phyloP scores from a whole-genome alignment of 2,113 vertebrate genomes.

The Glaucomys volans region DNA sequence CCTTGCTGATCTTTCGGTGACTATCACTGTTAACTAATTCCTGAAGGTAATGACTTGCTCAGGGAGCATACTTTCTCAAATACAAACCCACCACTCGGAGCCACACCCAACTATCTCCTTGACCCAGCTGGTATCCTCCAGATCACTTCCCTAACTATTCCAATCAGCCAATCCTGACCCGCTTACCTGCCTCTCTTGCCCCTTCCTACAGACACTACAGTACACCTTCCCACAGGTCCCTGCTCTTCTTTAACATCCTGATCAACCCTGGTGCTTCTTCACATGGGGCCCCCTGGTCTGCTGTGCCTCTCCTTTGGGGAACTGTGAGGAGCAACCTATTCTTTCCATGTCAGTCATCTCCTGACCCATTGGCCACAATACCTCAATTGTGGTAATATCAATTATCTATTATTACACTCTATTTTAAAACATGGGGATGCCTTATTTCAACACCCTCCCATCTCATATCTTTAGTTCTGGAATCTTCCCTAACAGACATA shows the following conservation, averaged over 20 bases:
- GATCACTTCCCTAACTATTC: neutral
- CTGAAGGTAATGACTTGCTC: neutral
- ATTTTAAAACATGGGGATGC: neutral
- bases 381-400: too few species aligned
- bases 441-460: neutral
- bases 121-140: neutral
- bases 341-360: neutral
- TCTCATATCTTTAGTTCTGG: neutral
- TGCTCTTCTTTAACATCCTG: neutral
- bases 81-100: neutral
- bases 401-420: neutral
- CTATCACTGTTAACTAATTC: neutral
- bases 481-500: neutral
- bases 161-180: neutral
- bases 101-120: neutral
- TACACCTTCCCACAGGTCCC: too few species aligned
- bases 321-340: neutral
- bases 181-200: neutral
- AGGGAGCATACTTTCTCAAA: neutral
- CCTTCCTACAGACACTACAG: neutral
- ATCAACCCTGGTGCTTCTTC: neutral
- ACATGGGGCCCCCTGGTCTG: accelerated
- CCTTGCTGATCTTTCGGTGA: neutral
- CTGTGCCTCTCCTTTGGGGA: neutral
- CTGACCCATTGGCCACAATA: neutral